These are phyloP conservation scores for Agrypnus murinus DNA, from an alignment of 2,888 invertebrate genomes.

Conservation along the genomic window DNA sequence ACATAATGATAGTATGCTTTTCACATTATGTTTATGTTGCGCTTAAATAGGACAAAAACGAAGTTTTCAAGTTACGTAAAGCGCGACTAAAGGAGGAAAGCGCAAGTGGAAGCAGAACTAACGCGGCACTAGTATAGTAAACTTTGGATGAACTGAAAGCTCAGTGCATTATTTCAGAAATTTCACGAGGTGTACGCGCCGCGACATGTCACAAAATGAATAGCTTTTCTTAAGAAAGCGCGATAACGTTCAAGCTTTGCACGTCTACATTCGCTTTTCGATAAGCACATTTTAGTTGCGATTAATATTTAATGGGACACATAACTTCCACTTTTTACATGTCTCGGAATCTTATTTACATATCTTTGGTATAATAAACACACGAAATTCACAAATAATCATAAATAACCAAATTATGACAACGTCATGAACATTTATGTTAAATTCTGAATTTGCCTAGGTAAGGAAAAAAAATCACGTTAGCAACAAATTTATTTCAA, in stretches of 20 bases:
- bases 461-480: too few relatives aligned
- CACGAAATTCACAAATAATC: constrained; percentile 46
- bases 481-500: too few relatives aligned
- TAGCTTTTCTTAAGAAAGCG: constrained; percentile 40
- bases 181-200: constrained; percentile 36
- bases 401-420: constrained; percentile 41
- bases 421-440: constrained; percentile 30
- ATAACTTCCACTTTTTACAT: constrained; percentile 43
- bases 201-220: constrained; percentile 38
- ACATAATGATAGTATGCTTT: constrained; percentile 8
- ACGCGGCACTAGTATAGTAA: constrained; percentile 25
- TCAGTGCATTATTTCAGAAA: constrained; percentile 35
- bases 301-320: constrained; percentile 38
- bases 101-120: constrained; percentile 29
- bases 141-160: constrained; percentile 40
- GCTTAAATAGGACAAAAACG: constrained; percentile 28
- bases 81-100: constrained; percentile 26
- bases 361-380: constrained; percentile 38
- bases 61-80: constrained; percentile 19
- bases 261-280: constrained; percentile 41
- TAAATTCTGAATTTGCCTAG: constrained; percentile 1
- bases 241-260: constrained; percentile 35
- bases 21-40: constrained; percentile 27
- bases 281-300: constrained; percentile 39
- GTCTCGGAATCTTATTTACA: constrained; percentile 39